These are phyloP conservation scores for Procambarus virginalis DNA, from an alignment of 1,140 invertebrate genomes.

Conservation along the genomic window DNA sequence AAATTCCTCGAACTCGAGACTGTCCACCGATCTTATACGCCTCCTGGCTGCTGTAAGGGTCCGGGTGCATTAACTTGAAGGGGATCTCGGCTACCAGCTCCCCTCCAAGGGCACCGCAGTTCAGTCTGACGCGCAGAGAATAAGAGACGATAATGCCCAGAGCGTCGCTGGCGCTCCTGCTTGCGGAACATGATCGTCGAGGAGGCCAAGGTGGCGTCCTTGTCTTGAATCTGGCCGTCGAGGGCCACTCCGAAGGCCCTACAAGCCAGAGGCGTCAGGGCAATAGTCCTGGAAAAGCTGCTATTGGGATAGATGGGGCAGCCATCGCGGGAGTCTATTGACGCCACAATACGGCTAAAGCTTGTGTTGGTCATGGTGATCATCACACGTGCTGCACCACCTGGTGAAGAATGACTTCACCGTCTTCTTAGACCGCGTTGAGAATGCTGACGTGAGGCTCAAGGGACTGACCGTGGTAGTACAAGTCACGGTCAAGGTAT, in stretches of 20 bases:
- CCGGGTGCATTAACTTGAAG: constrained; percentile 47
- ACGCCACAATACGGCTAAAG: constrained; percentile 91
- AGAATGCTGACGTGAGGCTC: constrained; percentile 85
- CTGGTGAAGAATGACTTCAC: constrained; percentile 88
- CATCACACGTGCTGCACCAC: constrained; percentile 92
- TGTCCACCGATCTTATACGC: constrained; percentile 5
- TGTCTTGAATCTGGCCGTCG: constrained; percentile 85
- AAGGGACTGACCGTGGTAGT: constrained; percentile 96
- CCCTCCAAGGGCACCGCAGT: constrained; percentile 90
- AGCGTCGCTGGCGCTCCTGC: constrained; percentile 85
- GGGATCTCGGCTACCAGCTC: constrained; percentile 82
- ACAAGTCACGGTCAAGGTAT: constrained; percentile 95
- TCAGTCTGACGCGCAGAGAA: constrained; percentile 88
- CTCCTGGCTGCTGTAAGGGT: neutral
- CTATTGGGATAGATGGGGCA: constrained; percentile 92
- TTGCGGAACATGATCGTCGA: constrained; percentile 87
- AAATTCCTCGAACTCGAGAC: constrained; percentile 29
- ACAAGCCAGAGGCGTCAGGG: constrained; percentile 87
- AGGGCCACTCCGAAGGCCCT: constrained; percentile 88
- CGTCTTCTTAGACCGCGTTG: constrained; percentile 90
- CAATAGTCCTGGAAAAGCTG: constrained; percentile 89
- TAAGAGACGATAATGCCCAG: constrained; percentile 94
- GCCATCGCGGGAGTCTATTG: constrained; percentile 90
- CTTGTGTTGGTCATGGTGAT: constrained; percentile 94
- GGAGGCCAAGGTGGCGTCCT: constrained; percentile 91